These are phyloP conservation scores for Ispidina lecontei DNA, from an alignment of 2,797 vertebrate species.

Conservation along the genomic window DNA sequence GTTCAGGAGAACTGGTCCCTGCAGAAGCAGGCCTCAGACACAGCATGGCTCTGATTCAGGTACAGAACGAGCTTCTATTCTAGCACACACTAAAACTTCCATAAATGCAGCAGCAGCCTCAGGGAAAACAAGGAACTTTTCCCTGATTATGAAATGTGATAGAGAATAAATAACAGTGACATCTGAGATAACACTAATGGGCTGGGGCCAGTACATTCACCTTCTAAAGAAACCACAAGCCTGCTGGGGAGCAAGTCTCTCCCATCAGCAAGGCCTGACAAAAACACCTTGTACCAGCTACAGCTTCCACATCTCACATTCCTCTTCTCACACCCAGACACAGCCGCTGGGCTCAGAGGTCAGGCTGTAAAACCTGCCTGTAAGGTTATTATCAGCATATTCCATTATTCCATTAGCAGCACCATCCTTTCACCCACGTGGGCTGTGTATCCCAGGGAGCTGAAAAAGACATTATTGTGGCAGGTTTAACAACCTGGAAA, in stretches of 20 bases:
- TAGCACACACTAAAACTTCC: slow-evolving; percentile 8
- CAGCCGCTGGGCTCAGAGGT: not conserved
- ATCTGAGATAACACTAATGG: not conserved
- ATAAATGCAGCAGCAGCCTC: not conserved
- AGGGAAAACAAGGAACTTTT: slow-evolving; percentile 1
- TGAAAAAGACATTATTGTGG: not conserved
- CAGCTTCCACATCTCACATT: not conserved
- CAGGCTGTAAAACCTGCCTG: not conserved
- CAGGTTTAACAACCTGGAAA: not conserved
- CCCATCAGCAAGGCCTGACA: not conserved
- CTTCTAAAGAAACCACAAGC: not conserved
- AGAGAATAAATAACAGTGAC: slow-evolving; percentile 20
- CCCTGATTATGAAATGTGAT: not conserved
- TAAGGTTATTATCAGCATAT: not conserved
- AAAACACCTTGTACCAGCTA: not conserved
- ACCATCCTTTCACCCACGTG: not conserved
- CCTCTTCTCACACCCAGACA: not conserved
- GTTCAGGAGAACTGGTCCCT: not conserved
- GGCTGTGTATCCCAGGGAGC: accelerated
- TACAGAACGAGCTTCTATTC: slow-evolving; percentile 21
- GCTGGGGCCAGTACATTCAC: not conserved
- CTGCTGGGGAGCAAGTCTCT: not conserved
- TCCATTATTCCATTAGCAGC: not conserved
- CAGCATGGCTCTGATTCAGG: not conserved
- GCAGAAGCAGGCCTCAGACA: not conserved